phyloP scores from a whole-genome alignment of 2,888 invertebrate species.

The Panopea generosa region DNA sequence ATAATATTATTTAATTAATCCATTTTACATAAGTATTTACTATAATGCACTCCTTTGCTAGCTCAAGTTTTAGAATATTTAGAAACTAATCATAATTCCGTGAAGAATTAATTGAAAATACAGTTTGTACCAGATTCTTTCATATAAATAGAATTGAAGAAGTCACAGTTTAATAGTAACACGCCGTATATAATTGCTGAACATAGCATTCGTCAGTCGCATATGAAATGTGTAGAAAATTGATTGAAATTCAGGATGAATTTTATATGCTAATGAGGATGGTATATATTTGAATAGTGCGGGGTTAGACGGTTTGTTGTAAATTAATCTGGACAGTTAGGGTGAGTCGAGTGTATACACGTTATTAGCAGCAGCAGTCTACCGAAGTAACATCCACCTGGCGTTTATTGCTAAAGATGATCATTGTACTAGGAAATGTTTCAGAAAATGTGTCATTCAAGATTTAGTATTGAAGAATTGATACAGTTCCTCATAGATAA shows the following conservation, averaged over 20 bases:
- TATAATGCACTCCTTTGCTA: slow-evolving; percentile 25
- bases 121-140: slow-evolving; percentile 28
- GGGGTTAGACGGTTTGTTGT: slow-evolving; percentile 41
- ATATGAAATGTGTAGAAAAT: slow-evolving; percentile 1
- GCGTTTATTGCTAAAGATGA: neutral
- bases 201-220: neutral
- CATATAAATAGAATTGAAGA: neutral
- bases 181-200: neutral
- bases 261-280: neutral
- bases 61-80: slow-evolving; percentile 38
- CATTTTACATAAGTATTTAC: slow-evolving; percentile 34
- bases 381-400: neutral
- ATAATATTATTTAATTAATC: slow-evolving; percentile 18
- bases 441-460: too few relatives aligned
- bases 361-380: neutral
- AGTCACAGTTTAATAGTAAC: slow-evolving; percentile 1
- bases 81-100: slow-evolving; percentile 42
- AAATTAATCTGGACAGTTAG: slow-evolving; percentile 32
- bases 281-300: neutral
- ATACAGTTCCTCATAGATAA: too few relatives aligned
- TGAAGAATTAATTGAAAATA: slow-evolving; percentile 35
- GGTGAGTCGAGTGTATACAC: slow-evolving; percentile 3
- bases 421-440: neutral
- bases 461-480: too few relatives aligned
- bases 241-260: slow-evolving; percentile 8